Conservation (phyloP, 2,113 vertebrate species). For the Oenanthe melanoleuca region DNA sequence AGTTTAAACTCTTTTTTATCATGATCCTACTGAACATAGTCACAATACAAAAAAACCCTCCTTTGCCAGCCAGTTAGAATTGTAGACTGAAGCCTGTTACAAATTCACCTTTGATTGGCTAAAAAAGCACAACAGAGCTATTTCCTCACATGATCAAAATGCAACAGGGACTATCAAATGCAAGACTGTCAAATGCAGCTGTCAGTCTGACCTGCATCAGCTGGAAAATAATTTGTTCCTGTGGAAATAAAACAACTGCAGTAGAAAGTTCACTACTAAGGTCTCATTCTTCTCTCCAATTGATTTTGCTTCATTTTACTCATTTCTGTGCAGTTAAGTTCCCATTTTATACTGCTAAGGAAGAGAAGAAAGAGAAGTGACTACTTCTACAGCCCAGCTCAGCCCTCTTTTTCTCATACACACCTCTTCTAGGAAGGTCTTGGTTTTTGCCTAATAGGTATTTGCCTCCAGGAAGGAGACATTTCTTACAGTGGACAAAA, state of each 20-base stretch:
- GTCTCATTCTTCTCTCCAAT: neutral
- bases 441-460: neutral
- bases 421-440: neutral
- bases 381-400: neutral
- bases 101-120: neutral
- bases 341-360: neutral
- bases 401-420: neutral
- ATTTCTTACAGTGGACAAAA: neutral
- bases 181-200: neutral
- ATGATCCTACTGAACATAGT: neutral
- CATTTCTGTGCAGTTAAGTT: neutral
- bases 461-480: neutral
- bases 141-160: neutral
- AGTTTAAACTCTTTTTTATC: neutral
- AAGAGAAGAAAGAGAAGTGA: neutral
- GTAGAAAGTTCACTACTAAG: neutral
- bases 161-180: neutral
- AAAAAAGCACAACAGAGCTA: neutral
- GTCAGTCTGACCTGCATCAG: neutral
- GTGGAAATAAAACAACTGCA: neutral
- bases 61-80: neutral
- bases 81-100: neutral
- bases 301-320: neutral
- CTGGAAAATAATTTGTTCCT: neutral
- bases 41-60: neutral